Evolutionary conservation across 2,888 invertebrate genomes (phyloP), one percentile per base, ranked within the genome.

Genomic region (Palloptera scutellata): DNA sequence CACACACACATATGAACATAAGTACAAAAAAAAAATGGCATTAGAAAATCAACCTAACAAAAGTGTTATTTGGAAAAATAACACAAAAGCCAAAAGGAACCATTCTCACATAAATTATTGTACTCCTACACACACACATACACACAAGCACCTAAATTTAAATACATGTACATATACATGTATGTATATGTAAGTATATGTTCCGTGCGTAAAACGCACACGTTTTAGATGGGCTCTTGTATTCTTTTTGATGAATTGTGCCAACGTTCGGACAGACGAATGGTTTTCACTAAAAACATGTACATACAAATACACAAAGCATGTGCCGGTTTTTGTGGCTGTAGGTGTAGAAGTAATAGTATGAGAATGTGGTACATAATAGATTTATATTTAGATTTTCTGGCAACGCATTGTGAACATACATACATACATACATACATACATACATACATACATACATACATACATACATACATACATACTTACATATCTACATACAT

Each of bases 341-440:
- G 55, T 48, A n/a, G 48, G 45, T 15, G 17, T 45, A 60, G 17
- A 51, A 41, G 53, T 20, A 10, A 57, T n/a, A 30, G 55, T 64
- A 48, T 40, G 13, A 51, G 67, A 30, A 30, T 30, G 30, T 30
- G n/a, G n/a, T n/a, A n/a, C n/a, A n/a, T n/a, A 30, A 78, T 76
- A 75, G 72, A 77, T 78, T 77, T 75, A 64, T 70, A 73, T 77
- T 75, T 74, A 75, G 72, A 75, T 72, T 78, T 76, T 71, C 59
- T 45, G n/a, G 51, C 64, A 58, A 15, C 52, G 15, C 12, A 54
- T 61, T 60, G 30, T 15, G 20, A 12, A 43, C 13, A 12, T 17
- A 48, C 40, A 13, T 48, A 48, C 51, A 61, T 15, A n/a, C n/a
- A n/a, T n/a, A n/a, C n/a, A n/a, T n/a, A n/a, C n/a, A n/a, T n/a